Percentiles rank a stretch among this genome's conserved stretches.
phyloP scores from a whole-genome alignment of 2,113 vertebrate species.

The Brevimyrus niger region DNA sequence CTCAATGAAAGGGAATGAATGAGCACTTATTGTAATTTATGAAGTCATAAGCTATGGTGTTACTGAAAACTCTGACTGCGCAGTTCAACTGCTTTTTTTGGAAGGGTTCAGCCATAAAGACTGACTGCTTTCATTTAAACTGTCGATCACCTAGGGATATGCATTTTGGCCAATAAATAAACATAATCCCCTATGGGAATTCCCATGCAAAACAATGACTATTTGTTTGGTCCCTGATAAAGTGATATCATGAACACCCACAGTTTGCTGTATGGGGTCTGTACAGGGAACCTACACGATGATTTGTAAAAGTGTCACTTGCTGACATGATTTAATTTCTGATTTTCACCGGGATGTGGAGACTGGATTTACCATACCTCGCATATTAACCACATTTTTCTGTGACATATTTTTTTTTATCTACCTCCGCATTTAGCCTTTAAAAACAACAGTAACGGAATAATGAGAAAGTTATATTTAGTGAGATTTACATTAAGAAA shows the following conservation, averaged over 20 bases:
- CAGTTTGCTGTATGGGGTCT: background rate
- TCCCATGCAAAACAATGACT: background rate
- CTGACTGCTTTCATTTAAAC: background rate
- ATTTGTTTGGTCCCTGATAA: background rate
- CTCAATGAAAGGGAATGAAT: conserved; percentile 12
- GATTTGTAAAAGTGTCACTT: background rate
- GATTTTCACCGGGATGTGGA: background rate
- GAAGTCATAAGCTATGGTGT: background rate
- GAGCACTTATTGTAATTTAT: conserved; percentile 15
- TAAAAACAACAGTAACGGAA: background rate
- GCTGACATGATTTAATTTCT: background rate
- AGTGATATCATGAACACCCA: background rate
- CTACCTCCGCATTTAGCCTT: background rate
- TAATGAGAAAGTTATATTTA: background rate
- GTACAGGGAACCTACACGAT: background rate
- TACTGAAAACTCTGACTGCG: background rate
- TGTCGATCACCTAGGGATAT: background rate
- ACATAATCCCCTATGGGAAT: background rate
- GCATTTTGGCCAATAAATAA: background rate
- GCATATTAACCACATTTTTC: background rate
- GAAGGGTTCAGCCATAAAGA: background rate
- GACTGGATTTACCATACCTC: background rate
- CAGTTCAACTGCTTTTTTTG: background rate
- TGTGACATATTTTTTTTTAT: background rate
- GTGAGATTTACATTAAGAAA: background rate